phyloP scores from a whole-genome alignment of 2,113 vertebrate genomes.

The Elephantulus edwardii region DNA sequence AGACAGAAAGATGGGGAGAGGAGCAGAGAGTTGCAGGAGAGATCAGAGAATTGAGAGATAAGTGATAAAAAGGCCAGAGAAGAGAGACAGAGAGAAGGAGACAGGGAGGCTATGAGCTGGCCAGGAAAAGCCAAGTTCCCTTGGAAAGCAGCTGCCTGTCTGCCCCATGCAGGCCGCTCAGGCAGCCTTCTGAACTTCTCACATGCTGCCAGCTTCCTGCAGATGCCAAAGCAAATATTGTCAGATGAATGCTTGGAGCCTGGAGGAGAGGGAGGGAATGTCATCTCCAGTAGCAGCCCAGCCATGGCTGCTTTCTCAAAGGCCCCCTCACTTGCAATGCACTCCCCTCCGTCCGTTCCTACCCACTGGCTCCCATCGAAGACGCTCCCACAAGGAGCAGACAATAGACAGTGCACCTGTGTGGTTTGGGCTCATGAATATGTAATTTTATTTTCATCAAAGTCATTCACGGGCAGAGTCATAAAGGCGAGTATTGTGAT shows the following conservation, averaged over 20 bases:
- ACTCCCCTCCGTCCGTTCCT: too few species aligned
- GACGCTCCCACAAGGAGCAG: not conserved
- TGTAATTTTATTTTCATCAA: not conserved
- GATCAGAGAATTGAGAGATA: not conserved
- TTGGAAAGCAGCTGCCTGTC: not conserved
- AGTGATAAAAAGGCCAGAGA: not conserved
- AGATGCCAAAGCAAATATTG: not conserved
- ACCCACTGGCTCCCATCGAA: not conserved
- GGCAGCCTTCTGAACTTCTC: not conserved
- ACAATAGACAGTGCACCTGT: not conserved
- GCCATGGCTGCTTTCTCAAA: not conserved
- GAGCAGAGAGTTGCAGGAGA: not conserved
- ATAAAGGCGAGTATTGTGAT: not conserved
- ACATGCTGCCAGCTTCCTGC: not conserved
- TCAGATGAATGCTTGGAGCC: not conserved
- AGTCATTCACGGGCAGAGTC: not conserved
- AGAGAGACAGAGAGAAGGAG: not conserved
- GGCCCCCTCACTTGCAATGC: not conserved
- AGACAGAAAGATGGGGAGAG: not conserved
- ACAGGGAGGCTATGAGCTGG: not conserved
- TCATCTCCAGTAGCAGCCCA: not conserved
- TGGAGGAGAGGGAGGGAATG: not conserved
- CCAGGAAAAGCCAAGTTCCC: not conserved
- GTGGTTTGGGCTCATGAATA: not conserved
- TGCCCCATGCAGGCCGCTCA: not conserved